phyloP scores from a whole-genome alignment of 2,797 vertebrate species.

The Syngnathus acus region DNA sequence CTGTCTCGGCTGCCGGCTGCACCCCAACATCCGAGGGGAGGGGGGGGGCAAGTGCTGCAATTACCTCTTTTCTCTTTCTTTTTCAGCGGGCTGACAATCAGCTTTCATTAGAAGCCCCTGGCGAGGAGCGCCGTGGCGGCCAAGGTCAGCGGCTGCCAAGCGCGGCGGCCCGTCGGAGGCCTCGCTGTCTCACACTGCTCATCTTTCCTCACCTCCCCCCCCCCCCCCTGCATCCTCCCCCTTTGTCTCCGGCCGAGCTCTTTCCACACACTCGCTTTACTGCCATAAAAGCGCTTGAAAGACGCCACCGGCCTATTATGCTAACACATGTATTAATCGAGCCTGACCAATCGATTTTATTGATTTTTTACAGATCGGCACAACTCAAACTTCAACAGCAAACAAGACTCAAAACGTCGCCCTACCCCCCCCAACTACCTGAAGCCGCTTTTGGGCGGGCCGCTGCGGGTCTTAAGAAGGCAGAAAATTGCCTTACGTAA shows the following conservation, averaged over 20 bases:
- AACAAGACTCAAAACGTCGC: background rate
- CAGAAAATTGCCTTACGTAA: constrained; percentile 84
- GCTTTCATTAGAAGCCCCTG: constrained; percentile 76
- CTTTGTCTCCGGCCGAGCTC: constrained; percentile 61
- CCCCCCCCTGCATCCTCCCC: constrained; percentile 27
- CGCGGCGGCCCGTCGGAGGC: constrained; percentile 63
- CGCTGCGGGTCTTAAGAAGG: constrained; percentile 71
- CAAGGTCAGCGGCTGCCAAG: constrained; percentile 73
- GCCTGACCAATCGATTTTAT: constrained; percentile 50
- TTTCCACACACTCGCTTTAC: constrained; percentile 46
- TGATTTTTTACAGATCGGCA: constrained; percentile 60
- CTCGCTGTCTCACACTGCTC: constrained; percentile 52
- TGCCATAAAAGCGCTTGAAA: constrained; percentile 48
- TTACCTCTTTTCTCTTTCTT: constrained; percentile 65
- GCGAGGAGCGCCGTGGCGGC: constrained; percentile 67
- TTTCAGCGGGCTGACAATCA: constrained; percentile 68
- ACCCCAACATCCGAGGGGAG: constrained; percentile 68
- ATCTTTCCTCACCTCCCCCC: constrained; percentile 29
- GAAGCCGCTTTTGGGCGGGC: constrained; percentile 34
- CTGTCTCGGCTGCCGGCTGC: constrained; percentile 63
- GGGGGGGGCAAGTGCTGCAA: constrained; percentile 76
- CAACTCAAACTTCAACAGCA: background rate
- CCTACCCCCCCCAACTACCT: background rate
- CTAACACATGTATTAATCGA: constrained; percentile 60
- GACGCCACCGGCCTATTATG: constrained; percentile 54